These are phyloP conservation scores for Psittacula echo DNA, from an alignment of 2,797 vertebrate species.

Conservation along the genomic window DNA sequence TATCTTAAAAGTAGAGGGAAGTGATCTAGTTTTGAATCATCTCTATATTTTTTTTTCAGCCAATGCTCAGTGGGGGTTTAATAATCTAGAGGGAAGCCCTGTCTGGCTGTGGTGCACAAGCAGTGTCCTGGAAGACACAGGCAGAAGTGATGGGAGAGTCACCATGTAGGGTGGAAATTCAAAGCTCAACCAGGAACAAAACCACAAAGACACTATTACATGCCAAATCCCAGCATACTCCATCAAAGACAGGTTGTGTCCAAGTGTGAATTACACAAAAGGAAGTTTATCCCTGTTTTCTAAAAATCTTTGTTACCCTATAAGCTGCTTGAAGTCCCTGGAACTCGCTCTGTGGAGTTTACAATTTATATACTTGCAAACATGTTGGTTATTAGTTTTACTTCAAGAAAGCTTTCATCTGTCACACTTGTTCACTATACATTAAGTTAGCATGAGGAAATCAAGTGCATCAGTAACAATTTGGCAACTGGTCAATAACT, in stretches of 20 bases:
- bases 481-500: conserved; percentile 7
- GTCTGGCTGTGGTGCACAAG: background rate
- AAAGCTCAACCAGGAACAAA: background rate
- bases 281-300: background rate
- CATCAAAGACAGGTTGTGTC: rapidly evolving
- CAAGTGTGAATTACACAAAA: background rate
- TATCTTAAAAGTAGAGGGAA: background rate
- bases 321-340: background rate
- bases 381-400: background rate
- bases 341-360: background rate
- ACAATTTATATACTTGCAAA: background rate
- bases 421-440: background rate
- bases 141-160: background rate
- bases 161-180: background rate
- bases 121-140: background rate
- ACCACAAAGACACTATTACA: background rate
- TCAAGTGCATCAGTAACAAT: background rate
- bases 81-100: background rate
- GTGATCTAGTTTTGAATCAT: background rate
- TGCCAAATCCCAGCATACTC: background rate
- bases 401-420: background rate
- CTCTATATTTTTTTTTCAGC: background rate
- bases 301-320: background rate
- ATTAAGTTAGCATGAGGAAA: background rate
- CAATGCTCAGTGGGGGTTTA: background rate